Evolutionary conservation across 2,888 invertebrate genomes (phyloP).

Genomic region (Volucella zonaria): DNA sequence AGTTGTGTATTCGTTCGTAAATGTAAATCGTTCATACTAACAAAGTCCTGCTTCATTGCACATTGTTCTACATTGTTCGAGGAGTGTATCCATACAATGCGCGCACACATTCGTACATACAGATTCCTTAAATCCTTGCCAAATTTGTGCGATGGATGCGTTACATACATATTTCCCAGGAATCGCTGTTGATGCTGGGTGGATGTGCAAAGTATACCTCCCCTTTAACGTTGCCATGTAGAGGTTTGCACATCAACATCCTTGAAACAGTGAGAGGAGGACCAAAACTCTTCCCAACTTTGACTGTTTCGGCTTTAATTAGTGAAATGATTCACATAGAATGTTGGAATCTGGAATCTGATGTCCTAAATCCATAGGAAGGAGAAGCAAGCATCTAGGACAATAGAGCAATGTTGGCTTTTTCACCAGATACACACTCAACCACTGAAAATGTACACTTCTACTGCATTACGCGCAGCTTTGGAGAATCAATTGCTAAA

Average conservation of each 20-base stretch:
- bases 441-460: constrained; percentile 11
- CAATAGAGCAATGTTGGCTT: constrained; percentile 25
- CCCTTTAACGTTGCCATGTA: neutral
- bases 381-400: neutral
- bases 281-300: neutral
- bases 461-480: constrained; percentile 4
- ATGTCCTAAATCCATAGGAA: constrained; percentile 62
- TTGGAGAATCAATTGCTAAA: constrained; percentile 42
- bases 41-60: constrained; percentile 69
- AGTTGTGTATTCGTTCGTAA: constrained; percentile 68
- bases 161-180: constrained; percentile 31
- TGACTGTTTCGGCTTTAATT: constrained; percentile 68
- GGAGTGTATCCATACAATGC: constrained; percentile 5
- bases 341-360: constrained; percentile 64
- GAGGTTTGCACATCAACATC: constrained; percentile 12
- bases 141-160: constrained; percentile 39
- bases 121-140: constrained; percentile 57
- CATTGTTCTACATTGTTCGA: constrained; percentile 59
- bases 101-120: constrained; percentile 23
- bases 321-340: constrained; percentile 71
- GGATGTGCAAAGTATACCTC: neutral
- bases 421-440: constrained; percentile 14
- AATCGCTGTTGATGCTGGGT: constrained; percentile 5
- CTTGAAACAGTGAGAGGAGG: constrained; percentile 1
- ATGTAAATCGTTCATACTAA: constrained; percentile 66